Evolutionary conservation across 1,140 invertebrate genomes (phyloP).

Genomic region (Drosophila santomea): DNA sequence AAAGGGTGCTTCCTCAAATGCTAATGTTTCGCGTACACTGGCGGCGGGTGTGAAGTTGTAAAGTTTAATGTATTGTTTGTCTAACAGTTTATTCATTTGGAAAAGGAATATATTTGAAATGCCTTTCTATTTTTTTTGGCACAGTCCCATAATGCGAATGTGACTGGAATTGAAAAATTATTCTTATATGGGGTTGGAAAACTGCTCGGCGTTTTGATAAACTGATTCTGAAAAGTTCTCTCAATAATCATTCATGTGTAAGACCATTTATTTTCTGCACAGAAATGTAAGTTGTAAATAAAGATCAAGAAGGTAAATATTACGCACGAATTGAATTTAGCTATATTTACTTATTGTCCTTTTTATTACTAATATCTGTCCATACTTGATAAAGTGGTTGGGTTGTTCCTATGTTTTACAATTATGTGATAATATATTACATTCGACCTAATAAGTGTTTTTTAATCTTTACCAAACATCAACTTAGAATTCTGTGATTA

Average conservation of each 20-base stretch:
- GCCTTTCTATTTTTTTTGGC: conserved; percentile 16
- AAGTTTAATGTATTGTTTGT: conserved; percentile 83
- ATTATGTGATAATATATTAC: too few relatives aligned
- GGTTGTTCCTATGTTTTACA: too few relatives aligned
- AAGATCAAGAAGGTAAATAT: conserved; percentile 5
- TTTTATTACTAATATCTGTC: too few relatives aligned
- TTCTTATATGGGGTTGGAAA: conserved; percentile 48
- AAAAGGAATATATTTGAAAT: conserved; percentile 56
- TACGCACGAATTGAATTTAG: not conserved
- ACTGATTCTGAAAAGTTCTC: conserved; percentile 17
- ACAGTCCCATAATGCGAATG: conserved; percentile 49
- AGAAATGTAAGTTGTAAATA: conserved; percentile 16
- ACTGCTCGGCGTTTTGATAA: not conserved
- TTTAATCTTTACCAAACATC: too few relatives aligned
- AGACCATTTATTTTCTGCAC: conserved; percentile 8
- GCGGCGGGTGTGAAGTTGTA: conserved; percentile 81
- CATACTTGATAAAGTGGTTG: too few relatives aligned
- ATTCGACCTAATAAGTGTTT: too few relatives aligned
- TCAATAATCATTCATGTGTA: conserved; percentile 36
- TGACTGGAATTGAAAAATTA: conserved; percentile 63
- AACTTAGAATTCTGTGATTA: too few relatives aligned
- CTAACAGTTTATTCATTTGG: conserved; percentile 83
- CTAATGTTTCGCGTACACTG: conserved; percentile 66
- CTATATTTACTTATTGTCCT: not conserved
- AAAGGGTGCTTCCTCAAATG: conserved; percentile 21